Evolutionary conservation across 2,113 vertebrate species (phyloP).

Genomic region (Kryptolebias marmoratus): DNA sequence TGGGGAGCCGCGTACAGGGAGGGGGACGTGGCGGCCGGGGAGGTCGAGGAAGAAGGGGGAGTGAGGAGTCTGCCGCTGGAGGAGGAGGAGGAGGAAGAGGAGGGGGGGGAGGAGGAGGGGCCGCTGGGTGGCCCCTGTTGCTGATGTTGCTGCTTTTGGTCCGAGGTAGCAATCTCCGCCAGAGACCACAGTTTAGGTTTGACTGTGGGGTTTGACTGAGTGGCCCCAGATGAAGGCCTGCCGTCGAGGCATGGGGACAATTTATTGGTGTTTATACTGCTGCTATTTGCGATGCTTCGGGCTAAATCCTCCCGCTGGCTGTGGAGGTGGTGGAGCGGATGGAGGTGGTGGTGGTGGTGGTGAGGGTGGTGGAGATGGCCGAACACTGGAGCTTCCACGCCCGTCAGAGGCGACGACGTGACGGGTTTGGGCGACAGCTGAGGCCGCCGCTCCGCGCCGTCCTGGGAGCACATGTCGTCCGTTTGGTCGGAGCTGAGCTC

Average conservation of each 20-base stretch:
- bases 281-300: slow-evolving; percentile 62
- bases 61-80: slow-evolving; percentile 82
- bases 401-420: slow-evolving; percentile 90
- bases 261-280: slow-evolving; percentile 76
- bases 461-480: slow-evolving; percentile 86
- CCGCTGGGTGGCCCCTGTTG: slow-evolving; percentile 70
- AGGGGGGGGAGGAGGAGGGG: slow-evolving; percentile 81
- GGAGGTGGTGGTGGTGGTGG: slow-evolving; percentile 78
- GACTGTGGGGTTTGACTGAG: slow-evolving; percentile 81
- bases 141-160: slow-evolving; percentile 88
- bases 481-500: slow-evolving; percentile 86
- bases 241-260: slow-evolving; percentile 84
- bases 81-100: slow-evolving; percentile 80
- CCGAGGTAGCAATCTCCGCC: slow-evolving; percentile 98
- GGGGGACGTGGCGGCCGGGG: slow-evolving; percentile 81
- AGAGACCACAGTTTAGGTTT: slow-evolving; percentile 98
- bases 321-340: slow-evolving; percentile 82
- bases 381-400: slow-evolving; percentile 88
- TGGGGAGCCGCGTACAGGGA: slow-evolving; percentile 87
- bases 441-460: slow-evolving; percentile 75
- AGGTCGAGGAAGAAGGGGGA: slow-evolving; percentile 83
- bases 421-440: slow-evolving; percentile 84
- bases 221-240: slow-evolving; percentile 77
- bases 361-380: slow-evolving; percentile 75
- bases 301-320: slow-evolving; percentile 81